These are phyloP conservation scores for Bursaphelenchus okinawaensis DNA, from an alignment of 2,888 invertebrate species.

Conservation along the genomic window DNA sequence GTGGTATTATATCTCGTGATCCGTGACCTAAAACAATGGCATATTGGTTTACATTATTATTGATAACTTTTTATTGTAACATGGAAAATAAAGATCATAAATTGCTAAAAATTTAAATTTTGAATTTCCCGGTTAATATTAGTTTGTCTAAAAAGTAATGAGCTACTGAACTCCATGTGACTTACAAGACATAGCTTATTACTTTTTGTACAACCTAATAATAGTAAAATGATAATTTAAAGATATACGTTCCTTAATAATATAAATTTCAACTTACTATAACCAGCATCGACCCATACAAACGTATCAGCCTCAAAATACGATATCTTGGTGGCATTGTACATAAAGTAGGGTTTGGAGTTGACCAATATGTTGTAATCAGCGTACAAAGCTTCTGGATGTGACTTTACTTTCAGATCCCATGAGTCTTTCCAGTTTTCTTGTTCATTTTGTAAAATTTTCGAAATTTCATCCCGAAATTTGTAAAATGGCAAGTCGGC, in stretches of 20 bases:
- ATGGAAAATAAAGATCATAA: too few relatives aligned
- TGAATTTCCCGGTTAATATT: too few relatives aligned
- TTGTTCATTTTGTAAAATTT: constrained; percentile 47
- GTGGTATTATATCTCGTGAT: constrained; percentile 20
- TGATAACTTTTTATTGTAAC: not conserved
- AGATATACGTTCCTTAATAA: not conserved
- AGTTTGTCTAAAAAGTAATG: too few relatives aligned
- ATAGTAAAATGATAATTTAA: not conserved
- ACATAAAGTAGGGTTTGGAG: constrained; percentile 57
- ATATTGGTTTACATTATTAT: not conserved
- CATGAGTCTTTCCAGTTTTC: constrained; percentile 33
- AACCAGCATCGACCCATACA: constrained; percentile 59
- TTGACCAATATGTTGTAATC: constrained; percentile 59
- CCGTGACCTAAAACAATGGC: constrained; percentile 16
- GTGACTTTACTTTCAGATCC: constrained; percentile 48
- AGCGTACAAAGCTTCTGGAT: constrained; percentile 58
- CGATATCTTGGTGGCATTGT: constrained; percentile 47
- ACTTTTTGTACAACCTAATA: too few relatives aligned
- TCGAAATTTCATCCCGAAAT: constrained; percentile 43
- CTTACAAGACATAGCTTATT: too few relatives aligned
- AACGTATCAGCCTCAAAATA: constrained; percentile 39
- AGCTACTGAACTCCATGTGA: too few relatives aligned
- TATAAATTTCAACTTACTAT: constrained; percentile 49
- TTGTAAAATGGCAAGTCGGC: constrained; percentile 35
- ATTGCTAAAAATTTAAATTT: too few relatives aligned